These are phyloP conservation scores for Rhizomys pruinosus DNA, from an alignment of 2,113 vertebrate species.

Conservation along the genomic window DNA sequence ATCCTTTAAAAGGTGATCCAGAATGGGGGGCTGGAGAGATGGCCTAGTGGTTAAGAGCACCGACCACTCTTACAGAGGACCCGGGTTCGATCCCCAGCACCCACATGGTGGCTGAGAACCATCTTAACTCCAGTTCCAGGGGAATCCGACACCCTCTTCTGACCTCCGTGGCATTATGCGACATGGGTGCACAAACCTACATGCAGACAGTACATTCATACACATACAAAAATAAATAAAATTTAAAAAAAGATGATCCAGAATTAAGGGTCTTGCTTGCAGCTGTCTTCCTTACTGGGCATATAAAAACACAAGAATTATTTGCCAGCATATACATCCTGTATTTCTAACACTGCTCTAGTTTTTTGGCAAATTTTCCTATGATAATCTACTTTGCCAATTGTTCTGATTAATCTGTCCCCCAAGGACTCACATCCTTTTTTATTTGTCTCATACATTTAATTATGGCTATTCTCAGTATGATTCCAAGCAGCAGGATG, in stretches of 20 bases:
- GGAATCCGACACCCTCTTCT: no score
- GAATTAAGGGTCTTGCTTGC: neutral
- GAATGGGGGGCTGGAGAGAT: no score
- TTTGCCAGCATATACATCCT: neutral
- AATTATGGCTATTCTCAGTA: neutral
- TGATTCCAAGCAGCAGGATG: neutral
- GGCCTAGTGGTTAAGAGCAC: no score
- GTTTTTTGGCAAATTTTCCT: neutral
- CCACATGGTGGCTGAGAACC: no score
- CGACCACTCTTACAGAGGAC: no score
- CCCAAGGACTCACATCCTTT: neutral
- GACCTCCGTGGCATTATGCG: no score
- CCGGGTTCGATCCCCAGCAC: no score
- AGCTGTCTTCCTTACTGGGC: neutral
- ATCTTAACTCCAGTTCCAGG: no score
- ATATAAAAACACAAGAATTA: neutral
- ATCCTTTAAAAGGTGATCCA: neutral
- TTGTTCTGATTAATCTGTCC: constrained; percentile 16
- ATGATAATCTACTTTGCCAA: neutral
- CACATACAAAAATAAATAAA: no score
- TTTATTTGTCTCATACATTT: neutral
- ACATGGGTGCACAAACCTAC: no score
- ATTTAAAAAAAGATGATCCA: neutral
- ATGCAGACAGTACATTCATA: no score
- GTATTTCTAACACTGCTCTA: neutral